A percentile compares a stretch with the other conserved stretches of the same genome.
Evolutionary conservation across 2,113 vertebrate genomes (phyloP).

Genomic region (Tor tambroides): DNA sequence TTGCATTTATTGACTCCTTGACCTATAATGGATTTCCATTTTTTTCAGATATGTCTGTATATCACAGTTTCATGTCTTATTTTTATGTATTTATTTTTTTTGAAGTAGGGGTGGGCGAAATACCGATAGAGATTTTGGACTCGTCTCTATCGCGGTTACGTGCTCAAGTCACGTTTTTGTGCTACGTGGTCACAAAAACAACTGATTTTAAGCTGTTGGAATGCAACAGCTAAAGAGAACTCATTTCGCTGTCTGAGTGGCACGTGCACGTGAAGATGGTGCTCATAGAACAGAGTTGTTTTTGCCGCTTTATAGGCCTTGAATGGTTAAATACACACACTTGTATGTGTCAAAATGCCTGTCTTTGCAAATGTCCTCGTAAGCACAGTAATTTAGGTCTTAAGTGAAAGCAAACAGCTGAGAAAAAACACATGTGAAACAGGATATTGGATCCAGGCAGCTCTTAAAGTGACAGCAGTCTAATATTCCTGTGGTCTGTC

Average conservation of each 20-base stretch:
- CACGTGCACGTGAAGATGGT: not conserved
- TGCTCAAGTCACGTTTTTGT: not conserved
- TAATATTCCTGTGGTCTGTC: no score
- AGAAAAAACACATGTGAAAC: no score
- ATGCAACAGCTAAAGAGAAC: not conserved
- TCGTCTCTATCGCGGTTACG: no score
- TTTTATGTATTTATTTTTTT: not conserved
- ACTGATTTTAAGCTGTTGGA: not conserved
- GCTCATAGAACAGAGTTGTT: not conserved
- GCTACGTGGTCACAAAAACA: not conserved
- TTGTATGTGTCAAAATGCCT: no score
- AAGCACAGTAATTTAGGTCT: no score
- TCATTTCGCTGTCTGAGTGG: not conserved
- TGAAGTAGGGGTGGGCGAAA: not conserved
- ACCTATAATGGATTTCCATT: not conserved
- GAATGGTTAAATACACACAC: no score
- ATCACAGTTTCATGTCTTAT: not conserved
- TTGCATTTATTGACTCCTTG: constrained; percentile 4
- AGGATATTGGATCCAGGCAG: no score
- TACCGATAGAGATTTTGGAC: not conserved
- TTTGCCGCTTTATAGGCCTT: no score
- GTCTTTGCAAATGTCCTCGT: no score
- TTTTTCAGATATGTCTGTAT: not conserved
- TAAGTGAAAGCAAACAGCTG: no score
- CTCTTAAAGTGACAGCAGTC: no score